These are phyloP conservation scores for Hoplostethus atlanticus DNA, from an alignment of 2,797 vertebrate species.

Conservation along the genomic window DNA sequence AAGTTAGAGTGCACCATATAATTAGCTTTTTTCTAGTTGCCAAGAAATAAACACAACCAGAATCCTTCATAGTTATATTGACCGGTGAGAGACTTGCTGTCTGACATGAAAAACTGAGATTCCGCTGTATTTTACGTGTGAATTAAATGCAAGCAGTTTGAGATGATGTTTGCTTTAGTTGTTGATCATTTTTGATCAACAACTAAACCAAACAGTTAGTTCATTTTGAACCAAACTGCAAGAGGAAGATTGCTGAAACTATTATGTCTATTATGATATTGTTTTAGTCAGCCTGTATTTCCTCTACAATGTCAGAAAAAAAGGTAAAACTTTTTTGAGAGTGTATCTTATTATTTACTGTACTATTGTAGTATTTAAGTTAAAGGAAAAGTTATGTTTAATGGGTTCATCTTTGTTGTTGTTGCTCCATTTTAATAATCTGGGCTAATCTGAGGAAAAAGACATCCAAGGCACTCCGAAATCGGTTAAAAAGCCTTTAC, in stretches of 20 bases:
- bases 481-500: too few relatives aligned
- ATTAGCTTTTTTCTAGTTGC: slow-evolving; percentile 53
- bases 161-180: slow-evolving; percentile 11
- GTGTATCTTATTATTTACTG: too few relatives aligned
- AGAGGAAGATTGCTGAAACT: background rate
- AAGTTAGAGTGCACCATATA: slow-evolving; percentile 42
- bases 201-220: too few relatives aligned
- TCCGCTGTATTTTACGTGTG: slow-evolving; percentile 13
- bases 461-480: too few relatives aligned
- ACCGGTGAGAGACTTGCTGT: slow-evolving; percentile 39
- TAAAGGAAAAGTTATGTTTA: background rate
- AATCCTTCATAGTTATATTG: slow-evolving; percentile 41
- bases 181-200: background rate
- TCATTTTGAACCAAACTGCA: background rate
- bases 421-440: background rate
- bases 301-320: too few relatives aligned
- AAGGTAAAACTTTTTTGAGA: too few relatives aligned
- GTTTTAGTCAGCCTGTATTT: background rate
- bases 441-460: too few relatives aligned
- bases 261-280: background rate
- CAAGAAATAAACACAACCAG: slow-evolving; percentile 62
- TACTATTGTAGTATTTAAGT: background rate
- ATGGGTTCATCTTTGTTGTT: background rate
- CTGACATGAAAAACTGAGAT: slow-evolving; percentile 34
- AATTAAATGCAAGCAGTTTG: slow-evolving; percentile 24